phyloP scores from a whole-genome alignment of 1,140 invertebrate genomes.

The Lordiphosa collinella region DNA sequence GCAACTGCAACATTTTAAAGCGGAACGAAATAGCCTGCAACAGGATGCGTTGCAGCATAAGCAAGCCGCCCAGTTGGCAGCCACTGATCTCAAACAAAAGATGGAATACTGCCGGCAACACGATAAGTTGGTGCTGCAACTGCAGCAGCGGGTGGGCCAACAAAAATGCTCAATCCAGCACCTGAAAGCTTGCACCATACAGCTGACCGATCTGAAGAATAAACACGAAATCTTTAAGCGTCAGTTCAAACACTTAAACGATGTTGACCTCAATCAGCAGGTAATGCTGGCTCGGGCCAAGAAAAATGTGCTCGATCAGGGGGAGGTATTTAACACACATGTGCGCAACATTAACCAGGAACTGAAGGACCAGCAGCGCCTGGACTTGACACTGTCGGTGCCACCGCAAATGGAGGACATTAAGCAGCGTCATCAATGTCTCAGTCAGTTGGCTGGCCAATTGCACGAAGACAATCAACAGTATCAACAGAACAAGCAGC shows the following conservation, averaged over 20 bases:
- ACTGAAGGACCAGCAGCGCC: background rate
- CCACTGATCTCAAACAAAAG: background rate
- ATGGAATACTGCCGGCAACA: background rate
- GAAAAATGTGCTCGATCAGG: slow-evolving; percentile 49
- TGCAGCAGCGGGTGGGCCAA: slow-evolving; percentile 16
- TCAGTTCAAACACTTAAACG: slow-evolving; percentile 28
- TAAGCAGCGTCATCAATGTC: slow-evolving; percentile 1
- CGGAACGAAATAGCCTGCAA: background rate
- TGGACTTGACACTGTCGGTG: slow-evolving; percentile 31
- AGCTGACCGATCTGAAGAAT: slow-evolving; percentile 23
- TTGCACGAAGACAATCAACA: slow-evolving; percentile 11
- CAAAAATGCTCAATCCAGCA: slow-evolving; percentile 30
- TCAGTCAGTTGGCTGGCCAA: slow-evolving; percentile 13
- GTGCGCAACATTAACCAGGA: slow-evolving; percentile 27
- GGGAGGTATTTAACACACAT: slow-evolving; percentile 50
- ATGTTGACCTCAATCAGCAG: slow-evolving; percentile 51
- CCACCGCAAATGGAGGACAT: slow-evolving; percentile 27
- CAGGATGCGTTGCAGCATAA: background rate
- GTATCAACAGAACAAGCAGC: background rate
- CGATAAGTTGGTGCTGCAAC: slow-evolving; percentile 5
- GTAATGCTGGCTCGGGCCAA: slow-evolving; percentile 55
- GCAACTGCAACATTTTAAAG: slow-evolving; percentile 4
- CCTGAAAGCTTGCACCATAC: slow-evolving; percentile 18
- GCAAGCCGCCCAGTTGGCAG: background rate
- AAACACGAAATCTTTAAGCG: slow-evolving; percentile 39